phyloP scores from a whole-genome alignment of 92 coral and sea anemone genomes.

The Epizoanthus fatuus region DNA sequence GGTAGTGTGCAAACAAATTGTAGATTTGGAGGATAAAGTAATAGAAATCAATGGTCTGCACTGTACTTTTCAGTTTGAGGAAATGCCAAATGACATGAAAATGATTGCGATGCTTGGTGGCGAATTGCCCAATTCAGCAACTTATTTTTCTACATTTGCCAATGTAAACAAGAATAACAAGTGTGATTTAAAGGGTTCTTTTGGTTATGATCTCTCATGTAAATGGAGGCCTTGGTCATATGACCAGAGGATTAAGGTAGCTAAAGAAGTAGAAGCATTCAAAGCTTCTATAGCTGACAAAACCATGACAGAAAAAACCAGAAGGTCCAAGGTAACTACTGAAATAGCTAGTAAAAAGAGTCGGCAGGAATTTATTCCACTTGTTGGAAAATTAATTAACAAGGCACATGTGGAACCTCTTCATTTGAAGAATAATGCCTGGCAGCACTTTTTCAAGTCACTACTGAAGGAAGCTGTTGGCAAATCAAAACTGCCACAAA shows the following conservation, averaged over 20 bases:
- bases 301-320: conserved; percentile 34
- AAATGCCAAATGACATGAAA: conserved; percentile 83
- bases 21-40: conserved; percentile 69
- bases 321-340: conserved; percentile 64
- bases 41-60: conserved; percentile 76
- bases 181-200: conserved; percentile 56
- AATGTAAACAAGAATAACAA: conserved; percentile 66
- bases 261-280: conserved; percentile 38
- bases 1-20: conserved; percentile 68
- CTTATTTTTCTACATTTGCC: conserved; percentile 76
- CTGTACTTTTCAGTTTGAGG: conserved; percentile 68
- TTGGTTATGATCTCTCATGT: conserved; percentile 46
- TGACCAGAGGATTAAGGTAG: conserved; percentile 43
- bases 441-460: conserved; percentile 73
- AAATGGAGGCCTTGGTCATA: conserved; percentile 75
- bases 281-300: conserved; percentile 40
- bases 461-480: conserved; percentile 73
- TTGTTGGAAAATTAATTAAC: conserved; percentile 59
- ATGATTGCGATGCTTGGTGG: conserved; percentile 92
- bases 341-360: conserved; percentile 69
- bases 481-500: conserved; percentile 57
- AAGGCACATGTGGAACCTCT: conserved; percentile 75
- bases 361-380: conserved; percentile 65
- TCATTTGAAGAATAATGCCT: conserved; percentile 73
- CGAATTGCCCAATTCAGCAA: conserved; percentile 75